Evolutionary conservation across 2,113 vertebrate genomes (phyloP).

Genomic region (Campylomormyrus numenius): DNA sequence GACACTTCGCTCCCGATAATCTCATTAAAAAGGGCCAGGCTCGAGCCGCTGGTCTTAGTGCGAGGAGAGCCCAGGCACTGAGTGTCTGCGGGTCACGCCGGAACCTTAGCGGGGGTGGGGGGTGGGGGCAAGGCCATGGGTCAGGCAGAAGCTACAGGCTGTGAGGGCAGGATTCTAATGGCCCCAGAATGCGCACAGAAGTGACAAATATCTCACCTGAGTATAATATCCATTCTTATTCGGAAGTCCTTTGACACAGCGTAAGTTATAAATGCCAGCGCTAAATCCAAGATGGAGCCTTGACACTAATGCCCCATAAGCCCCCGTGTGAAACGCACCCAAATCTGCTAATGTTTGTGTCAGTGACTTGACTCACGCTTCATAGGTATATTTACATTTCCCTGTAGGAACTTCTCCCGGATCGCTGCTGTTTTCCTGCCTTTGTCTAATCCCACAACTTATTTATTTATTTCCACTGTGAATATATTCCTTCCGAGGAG

Average conservation of each 20-base stretch:
- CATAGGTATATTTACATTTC: not conserved
- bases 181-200: not conserved
- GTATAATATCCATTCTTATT: constrained; percentile 3
- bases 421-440: constrained; percentile 24
- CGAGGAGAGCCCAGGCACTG: constrained; percentile 18
- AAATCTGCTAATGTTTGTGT: constrained; percentile 16
- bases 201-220: not conserved
- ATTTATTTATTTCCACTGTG: constrained; percentile 41
- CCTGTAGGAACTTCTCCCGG: constrained; percentile 12
- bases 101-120: constrained; percentile 10
- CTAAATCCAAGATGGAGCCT: constrained; percentile 15
- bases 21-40: constrained; percentile 66
- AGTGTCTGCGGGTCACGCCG: not conserved
- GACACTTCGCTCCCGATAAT: constrained; percentile 71
- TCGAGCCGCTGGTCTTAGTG: constrained; percentile 20
- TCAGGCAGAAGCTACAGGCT: not conserved
- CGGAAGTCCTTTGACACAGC: not conserved
- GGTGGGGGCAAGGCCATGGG: not conserved
- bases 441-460: constrained; percentile 29
- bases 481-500: constrained; percentile 38
- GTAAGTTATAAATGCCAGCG: not conserved
- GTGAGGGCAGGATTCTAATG: not conserved
- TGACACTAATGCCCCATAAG: constrained; percentile 7
- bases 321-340: not conserved
- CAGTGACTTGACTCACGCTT: not conserved